Base-by-base conservation (phyloP, 2,888 invertebrate species). In the Rhabditoides inermis region DNA sequence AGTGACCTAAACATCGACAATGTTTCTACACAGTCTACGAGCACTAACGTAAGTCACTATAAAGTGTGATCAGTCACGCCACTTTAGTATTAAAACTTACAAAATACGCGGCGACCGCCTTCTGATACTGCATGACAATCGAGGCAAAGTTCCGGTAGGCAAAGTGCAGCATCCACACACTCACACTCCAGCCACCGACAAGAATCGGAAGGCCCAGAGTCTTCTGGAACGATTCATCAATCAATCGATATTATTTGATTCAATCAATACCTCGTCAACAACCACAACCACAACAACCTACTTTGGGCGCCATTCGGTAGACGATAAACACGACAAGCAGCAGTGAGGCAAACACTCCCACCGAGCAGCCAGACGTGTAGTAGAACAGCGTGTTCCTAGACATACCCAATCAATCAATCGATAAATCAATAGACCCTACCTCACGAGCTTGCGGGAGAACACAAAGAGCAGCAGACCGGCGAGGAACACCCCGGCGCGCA, bases 291-390 rank as follows among this genome's bases (percentile, higher is more conserved):
- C 15, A 50, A 51, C 12, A 23, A 27, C 22, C n/a, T 10, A 63
- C 65, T 56, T 63, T 67, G 12, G 67, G 67, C 3, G 60, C 58
- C 1, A 67, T 53, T 41, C 67, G 49, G 51, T 61, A 67, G 1
- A 79, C 37, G 23, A 79, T 64, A 50, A 78, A 77, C 12, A 77
- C 67, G 3, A 78, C 53, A 6, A 80, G 65, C 2, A 79, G 63
- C 5, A 78, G 32, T 0, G 79, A 79, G 2, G 77, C 77, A 32
- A 78, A 45, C 2, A 79, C 58, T 3, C 79, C 80, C 1, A 78
- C 59, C n/a, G 75, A 65, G 25, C 78, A 72, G 18, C 79, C 79
- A 55, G 62, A 61, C 18, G 61, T 68, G 58, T 79, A 79, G 66
- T 78, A 79, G 37, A 79, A 76, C 1, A 72, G 57, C 3, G 71